Evolutionary conservation across 1,140 invertebrate species (phyloP), one percentile per base, ranked within the genome.

Genomic region (Lysiphlebus fabarum): DNA sequence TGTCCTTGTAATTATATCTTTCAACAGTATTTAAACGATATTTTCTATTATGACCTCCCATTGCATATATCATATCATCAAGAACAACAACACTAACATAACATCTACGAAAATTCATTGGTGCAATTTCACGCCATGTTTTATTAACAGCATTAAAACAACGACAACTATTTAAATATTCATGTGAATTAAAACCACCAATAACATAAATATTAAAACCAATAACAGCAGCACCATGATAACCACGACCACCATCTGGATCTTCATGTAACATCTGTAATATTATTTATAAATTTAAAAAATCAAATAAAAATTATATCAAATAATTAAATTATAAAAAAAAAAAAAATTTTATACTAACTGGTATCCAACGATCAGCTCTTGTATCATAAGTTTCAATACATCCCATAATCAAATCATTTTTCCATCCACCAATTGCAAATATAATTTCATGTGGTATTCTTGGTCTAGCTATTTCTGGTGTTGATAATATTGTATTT

Each of bases 381-480:
- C 88, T 72, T 0, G 87, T 88, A 67, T 92, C 90, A 71, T 91
- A 92, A 0, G 87, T 87, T 70, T 92, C 90, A 6, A 92, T 86
- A 59, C 83, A 84, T 70, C 85, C 86, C 0, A 88, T 90, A 1
- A 88, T 85, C 7, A 81, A 84, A 3, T 85, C 85, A 1, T 84
- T 86, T 56, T 82, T 86, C 89, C 89, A 92, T 2, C 90, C 90
- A 4, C 90, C 89, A 53, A 91, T 85, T 1, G 86, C 87, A 64
- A 90, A 88, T 2, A 89, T 66, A 14, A 90, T 83, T 64, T 87
- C 85, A 65, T 87, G 84, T 0, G 88, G 88, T 0, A 89, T 79
- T 41, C 88, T 68, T 0, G 88, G 87, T 5, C 83, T 74, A 0
- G 86, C 86, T 33, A 87, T 83, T 66, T 82, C 80, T 2, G 87